A percentile compares a stretch with the other conserved stretches of the same genome.
phyloP scores from a whole-genome alignment of 2,113 vertebrate species.

The Micromys minutus region DNA sequence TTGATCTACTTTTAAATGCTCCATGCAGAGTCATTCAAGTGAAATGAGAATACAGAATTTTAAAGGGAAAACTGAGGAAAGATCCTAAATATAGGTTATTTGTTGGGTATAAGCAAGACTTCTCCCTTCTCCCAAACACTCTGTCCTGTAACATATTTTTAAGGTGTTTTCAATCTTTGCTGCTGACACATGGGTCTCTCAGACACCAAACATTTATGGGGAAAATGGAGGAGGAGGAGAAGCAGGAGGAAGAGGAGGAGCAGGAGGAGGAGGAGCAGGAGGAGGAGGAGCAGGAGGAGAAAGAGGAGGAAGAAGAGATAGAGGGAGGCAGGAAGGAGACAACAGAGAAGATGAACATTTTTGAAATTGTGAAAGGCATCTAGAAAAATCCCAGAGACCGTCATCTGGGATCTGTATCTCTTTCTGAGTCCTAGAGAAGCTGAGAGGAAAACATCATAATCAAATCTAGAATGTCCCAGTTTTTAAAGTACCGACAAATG shows the following conservation, averaged over 20 bases:
- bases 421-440: conserved; percentile 29
- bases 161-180: conserved; percentile 59
- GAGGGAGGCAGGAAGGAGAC: neutral
- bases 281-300: no score
- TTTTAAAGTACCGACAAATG: conserved; percentile 19
- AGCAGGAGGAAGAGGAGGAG: neutral
- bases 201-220: conserved; percentile 31
- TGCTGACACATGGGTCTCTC: conserved; percentile 34
- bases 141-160: conserved; percentile 43
- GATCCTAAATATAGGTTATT: conserved; percentile 73
- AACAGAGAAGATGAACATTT: neutral
- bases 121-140: conserved; percentile 60
- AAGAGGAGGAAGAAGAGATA: neutral
- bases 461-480: neutral
- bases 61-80: conserved; percentile 72
- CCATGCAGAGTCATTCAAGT: conserved; percentile 75
- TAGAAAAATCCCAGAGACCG: conserved; percentile 28
- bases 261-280: neutral
- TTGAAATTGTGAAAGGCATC: conserved; percentile 20
- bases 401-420: neutral
- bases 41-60: conserved; percentile 73
- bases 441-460: neutral
- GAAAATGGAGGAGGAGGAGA: neutral
- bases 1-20: conserved; percentile 78
- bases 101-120: conserved; percentile 74